Evolutionary conservation across 2,888 invertebrate species (phyloP), one percentile per base, ranked within the genome.

Genomic region (Siphlonurus alternatus): DNA sequence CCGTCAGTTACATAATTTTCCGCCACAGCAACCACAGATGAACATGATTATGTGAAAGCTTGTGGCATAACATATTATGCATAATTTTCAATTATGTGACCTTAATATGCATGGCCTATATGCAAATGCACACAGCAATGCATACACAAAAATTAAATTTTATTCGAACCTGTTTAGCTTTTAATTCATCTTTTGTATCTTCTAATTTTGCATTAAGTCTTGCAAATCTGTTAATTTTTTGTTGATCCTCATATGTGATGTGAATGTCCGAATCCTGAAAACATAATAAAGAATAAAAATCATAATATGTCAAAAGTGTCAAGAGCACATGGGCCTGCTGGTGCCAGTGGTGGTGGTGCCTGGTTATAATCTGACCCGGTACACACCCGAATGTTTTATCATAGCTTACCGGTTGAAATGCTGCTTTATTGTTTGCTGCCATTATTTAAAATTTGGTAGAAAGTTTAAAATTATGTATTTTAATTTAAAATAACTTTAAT

Each of bases 191-290:
- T 74, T 74, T 65, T 70, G 76, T 75, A 71, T 66, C 69, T 73
- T 68, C 69, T 75, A 66, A 67, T 71, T 51, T 70, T 70, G 64
- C 61, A 60, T 64, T 64, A 23, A 60, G 64, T n/a, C 64, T 22
- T 1, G 71, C 71, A 62, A 70, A 73, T 68, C 87, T 88, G 76
- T 99, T 99, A 68, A 99, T 98, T 78, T 93, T 93, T 73, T 93
- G 91, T 77, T 99, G 98, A 78, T 99, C 98, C 75, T 95, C 96
- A 73, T 83, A 92, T 0, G 93, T 92, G 70, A 98, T 95, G 75
- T 95, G 90, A 66, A 94, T 90, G 79, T 95, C 95, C 61, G 87
- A 86, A 72, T 93, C 91, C 86, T 88, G 71, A 67, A 76, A 71
- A 63, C 67, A 56, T 61, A 73, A 66, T 65, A 24, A 25, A 25